Evolutionary conservation across 2,797 vertebrate genomes (phyloP), one percentile per base, ranked within the genome.

Genomic region (Australoheros facetus): DNA sequence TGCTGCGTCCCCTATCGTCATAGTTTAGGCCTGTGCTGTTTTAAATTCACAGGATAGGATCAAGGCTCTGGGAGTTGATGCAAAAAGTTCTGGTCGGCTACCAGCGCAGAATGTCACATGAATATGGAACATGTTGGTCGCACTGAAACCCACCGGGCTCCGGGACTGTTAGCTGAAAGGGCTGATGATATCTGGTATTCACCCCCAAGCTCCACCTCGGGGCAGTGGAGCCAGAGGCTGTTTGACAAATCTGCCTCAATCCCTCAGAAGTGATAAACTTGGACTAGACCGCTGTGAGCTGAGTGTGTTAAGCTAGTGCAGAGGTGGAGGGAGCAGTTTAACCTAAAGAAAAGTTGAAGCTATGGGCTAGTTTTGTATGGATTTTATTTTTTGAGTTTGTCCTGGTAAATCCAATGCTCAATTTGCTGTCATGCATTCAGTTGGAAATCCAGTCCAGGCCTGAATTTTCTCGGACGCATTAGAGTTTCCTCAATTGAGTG

Each of bases 61-160:
- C 17, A 51, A 69, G 73, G 78, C 75, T 87, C 12, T 62, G 80
- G 73, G 59, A 75, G 39, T 19, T 51, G 82, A 80, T 62, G 86
- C 79, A 69, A 57, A 78, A 77, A 57, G 64, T 75, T 56, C 57
- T 92, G 93, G 85, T 91, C 73, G 78, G 53, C 71, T 56, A 80
- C 90, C 85, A 85, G 87, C 14, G 3, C 62, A 72, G 89, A 92
- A 91, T 92, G 91, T 90, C 84, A 93, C 89, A 92, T 94, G 89
- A 91, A 91, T 93, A 91, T 89, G 87, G 85, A 93, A 82, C 79
- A 79, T 23, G 17, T 80, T 55, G 86, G 88, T 90, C 87, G 72
- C 60, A 42, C 59, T 56, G 80, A 75, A 79, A 86, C 85, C 87
- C 74, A 62, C 82, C 59, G 11, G 80, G 78, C 77, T 81, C 71